Percentiles rank a stretch among this genome's conserved stretches.
These are phyloP conservation scores for Acrocephalus arundinaceus DNA, from an alignment of 2,113 vertebrate species.

Conservation along the genomic window DNA sequence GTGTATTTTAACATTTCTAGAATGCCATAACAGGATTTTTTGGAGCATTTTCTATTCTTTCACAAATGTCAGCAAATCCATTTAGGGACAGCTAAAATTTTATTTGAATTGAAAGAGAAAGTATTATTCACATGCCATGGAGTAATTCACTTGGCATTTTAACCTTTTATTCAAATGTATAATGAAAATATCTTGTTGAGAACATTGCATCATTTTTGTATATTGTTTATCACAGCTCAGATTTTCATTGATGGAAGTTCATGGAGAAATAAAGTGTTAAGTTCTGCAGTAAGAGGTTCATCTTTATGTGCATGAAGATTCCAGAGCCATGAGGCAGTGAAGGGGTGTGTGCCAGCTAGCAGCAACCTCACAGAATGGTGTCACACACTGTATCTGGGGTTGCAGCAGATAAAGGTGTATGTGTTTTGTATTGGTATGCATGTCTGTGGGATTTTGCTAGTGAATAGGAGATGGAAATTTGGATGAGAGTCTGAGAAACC, in stretches of 20 bases:
- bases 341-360: neutral
- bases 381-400: neutral
- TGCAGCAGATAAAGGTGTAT: neutral
- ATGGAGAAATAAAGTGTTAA: neutral
- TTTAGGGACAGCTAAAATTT: neutral
- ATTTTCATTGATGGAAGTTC: neutral
- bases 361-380: accelerated
- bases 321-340: neutral
- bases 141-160: neutral
- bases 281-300: accelerated
- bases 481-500: neutral
- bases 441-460: neutral
- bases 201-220: neutral
- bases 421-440: neutral
- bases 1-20: neutral
- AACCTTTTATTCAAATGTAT: neutral
- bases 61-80: neutral
- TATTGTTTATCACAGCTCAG: neutral
- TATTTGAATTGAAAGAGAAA: neutral
- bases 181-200: neutral
- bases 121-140: neutral
- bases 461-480: neutral
- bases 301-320: neutral
- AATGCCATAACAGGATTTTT: neutral
- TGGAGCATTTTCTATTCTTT: neutral